Evolutionary conservation across 2,797 vertebrate genomes (phyloP).

Genomic region (Thamnophis elegans): DNA sequence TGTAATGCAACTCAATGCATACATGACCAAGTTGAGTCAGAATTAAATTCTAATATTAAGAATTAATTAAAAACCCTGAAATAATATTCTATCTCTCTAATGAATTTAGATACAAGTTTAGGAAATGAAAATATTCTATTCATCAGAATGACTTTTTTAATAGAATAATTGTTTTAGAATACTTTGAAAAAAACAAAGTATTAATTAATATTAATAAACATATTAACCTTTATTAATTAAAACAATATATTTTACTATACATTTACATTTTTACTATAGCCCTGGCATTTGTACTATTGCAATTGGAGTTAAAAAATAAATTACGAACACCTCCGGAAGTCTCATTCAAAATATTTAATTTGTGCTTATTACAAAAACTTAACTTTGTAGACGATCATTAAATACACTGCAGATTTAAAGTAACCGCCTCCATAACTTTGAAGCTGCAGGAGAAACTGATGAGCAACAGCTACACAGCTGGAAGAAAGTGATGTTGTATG

Average conservation of each 20-base stretch:
- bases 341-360: conserved; percentile 19
- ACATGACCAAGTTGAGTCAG: not conserved
- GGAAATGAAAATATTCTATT: not conserved
- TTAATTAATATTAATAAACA: not conserved
- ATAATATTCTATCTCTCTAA: not conserved
- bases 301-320: not conserved
- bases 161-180: not conserved
- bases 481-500: not conserved
- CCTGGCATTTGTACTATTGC: not conserved
- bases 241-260: not conserved
- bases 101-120: not conserved
- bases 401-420: conserved; percentile 37
- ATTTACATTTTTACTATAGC: not conserved
- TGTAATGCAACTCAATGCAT: not conserved
- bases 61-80: not conserved
- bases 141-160: not conserved
- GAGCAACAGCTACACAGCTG: not conserved
- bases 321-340: conserved; percentile 28
- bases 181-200: not conserved
- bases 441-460: conserved; percentile 41
- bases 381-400: conserved; percentile 33
- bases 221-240: not conserved
- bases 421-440: conserved; percentile 15
- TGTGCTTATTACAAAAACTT: conserved; percentile 16
- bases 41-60: not conserved